Evolutionary conservation across 1,140 invertebrate genomes (phyloP), one percentile per base, ranked within the genome.

Genomic region (Diachasmimorpha longicaudata): DNA sequence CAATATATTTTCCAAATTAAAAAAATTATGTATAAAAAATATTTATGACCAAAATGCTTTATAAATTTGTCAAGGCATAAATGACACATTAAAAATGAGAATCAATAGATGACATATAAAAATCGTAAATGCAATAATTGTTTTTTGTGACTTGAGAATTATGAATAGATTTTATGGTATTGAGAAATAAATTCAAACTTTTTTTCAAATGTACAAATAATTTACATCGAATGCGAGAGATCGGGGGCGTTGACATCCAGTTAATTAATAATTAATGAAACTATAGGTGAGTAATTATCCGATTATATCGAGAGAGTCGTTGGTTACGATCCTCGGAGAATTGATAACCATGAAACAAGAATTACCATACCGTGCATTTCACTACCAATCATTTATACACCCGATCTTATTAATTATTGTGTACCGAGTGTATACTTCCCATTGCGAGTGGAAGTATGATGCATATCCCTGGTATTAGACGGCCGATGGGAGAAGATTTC

Each of bases 251-350:
- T 74, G 58, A 68, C 39, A 46, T 19, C 8, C 9, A 74, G 44
- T 74, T 74, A 74, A 74, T 74, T 74, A 67, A 74, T 67, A 67
- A 68, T 44, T 67, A 39, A 67, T 21, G 52, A 46, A 44, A 63
- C 58, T 23, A 42, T 31, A 23, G 58, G 58, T 25, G 10, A 14
- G 58, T 67, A 44, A 39, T 31, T 75, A 42, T 39, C 42, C 55
- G 21, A 73, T 21, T 23, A 44, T 42, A 73, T 73, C 25, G 14
- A 31, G 31, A 39, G 13, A 37, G 21, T 73, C 31, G 44, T 55
- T 63, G 31, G 23, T 46, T 23, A 71, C 69, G 46, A 25, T 46
- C 69, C 42, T 19, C 67, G 36, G 67, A 39, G 67, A 70, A 42
- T 70, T 70, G 67, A 63, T 63, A 63, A 63, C 58, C 58, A 31